Conservation (phyloP, 1,140 invertebrate species). For the Steinernema feltiae region DNA sequence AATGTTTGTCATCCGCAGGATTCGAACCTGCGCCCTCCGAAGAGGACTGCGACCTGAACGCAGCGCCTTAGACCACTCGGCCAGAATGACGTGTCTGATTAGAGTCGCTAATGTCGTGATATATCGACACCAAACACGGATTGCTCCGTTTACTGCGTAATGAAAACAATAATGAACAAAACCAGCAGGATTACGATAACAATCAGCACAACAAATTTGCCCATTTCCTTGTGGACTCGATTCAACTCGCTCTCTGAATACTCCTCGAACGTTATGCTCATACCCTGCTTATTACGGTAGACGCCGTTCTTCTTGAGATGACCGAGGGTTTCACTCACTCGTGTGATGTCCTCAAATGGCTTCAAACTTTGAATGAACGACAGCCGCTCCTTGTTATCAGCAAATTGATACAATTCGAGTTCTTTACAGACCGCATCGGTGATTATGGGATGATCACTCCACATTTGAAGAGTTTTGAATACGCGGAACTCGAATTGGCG, state of each 20-base stretch:
- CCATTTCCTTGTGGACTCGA: neutral
- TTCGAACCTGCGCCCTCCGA: no score
- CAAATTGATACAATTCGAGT: neutral
- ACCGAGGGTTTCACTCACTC: neutral
- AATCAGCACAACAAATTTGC: neutral
- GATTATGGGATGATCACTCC: neutral
- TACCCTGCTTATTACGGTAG: neutral
- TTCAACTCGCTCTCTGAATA: neutral
- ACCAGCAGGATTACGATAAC: neutral
- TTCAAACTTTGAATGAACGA: neutral
- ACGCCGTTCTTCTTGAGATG: neutral
- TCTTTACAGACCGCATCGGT: neutral
- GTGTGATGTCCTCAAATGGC: neutral
- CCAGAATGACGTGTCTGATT: no score
- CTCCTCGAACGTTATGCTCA: neutral
- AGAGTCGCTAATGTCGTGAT: no score
- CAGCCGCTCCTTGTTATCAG: neutral
- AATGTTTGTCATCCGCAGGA: no score
- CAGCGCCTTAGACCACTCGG: no score
- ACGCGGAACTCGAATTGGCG: neutral
- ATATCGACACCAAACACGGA: no score
- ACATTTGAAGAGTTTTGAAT: neutral
- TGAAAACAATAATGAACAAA: neutral
- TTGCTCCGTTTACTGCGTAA: neutral
- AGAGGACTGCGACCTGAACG: no score